Evolutionary conservation across 2,888 invertebrate species (phyloP).

Genomic region (Troides helena): DNA sequence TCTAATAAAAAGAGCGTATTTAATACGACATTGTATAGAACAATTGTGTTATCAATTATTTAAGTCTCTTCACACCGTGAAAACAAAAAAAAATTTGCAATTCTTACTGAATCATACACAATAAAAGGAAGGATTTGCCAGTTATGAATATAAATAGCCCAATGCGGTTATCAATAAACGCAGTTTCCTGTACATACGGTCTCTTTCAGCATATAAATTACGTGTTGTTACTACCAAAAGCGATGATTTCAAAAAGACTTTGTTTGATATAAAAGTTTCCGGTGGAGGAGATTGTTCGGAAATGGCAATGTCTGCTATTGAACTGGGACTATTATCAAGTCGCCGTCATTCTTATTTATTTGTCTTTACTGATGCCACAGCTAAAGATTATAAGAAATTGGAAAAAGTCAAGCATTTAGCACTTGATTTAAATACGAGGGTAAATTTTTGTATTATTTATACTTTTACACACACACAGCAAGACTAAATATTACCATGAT

Average conservation of each 20-base stretch:
- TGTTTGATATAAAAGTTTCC: slow-evolving; percentile 36
- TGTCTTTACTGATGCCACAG: slow-evolving; percentile 62
- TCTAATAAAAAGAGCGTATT: too few species aligned
- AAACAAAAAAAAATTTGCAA: too few species aligned
- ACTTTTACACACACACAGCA: too few species aligned
- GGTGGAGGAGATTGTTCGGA: slow-evolving; percentile 57
- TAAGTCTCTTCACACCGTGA: too few species aligned
- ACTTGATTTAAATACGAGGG: slow-evolving; percentile 9
- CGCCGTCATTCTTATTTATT: slow-evolving; percentile 52
- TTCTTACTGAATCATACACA: too few species aligned
- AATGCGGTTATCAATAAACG: too few species aligned
- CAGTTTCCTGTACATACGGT: too few species aligned
- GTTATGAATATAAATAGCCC: too few species aligned
- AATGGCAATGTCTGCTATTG: slow-evolving; percentile 54
- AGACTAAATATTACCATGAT: too few species aligned
- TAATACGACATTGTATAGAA: too few species aligned
- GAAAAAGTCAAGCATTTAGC: slow-evolving; percentile 46
- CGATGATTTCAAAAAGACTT: slow-evolving; percentile 42
- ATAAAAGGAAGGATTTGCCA: too few species aligned
- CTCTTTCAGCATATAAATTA: slow-evolving; percentile 37
- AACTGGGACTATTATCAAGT: slow-evolving; percentile 47
- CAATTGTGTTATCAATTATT: too few species aligned
- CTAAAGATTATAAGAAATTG: slow-evolving; percentile 43
- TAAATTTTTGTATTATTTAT: slow-evolving; percentile 1
- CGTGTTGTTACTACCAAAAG: slow-evolving; percentile 43